phyloP scores from a whole-genome alignment of 2,113 vertebrate species.

The Protomyctophum bolini region DNA sequence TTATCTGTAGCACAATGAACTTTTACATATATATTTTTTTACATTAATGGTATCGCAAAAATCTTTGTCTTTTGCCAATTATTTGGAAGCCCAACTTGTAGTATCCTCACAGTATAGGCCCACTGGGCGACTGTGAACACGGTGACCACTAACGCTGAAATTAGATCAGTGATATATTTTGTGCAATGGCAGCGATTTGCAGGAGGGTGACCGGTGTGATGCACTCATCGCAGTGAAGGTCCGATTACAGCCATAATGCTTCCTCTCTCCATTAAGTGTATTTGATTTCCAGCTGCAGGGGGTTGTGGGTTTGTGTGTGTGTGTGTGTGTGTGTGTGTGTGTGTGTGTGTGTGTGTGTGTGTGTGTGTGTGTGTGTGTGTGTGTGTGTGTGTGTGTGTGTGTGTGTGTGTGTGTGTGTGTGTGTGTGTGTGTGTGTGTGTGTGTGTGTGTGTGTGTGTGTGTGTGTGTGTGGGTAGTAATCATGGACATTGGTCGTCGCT shows the following conservation, averaged over 20 bases:
- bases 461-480: constrained; percentile 3
- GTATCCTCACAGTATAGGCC: too few relatives aligned
- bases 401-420: not conserved
- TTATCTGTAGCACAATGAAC: too few relatives aligned
- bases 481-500: too few relatives aligned
- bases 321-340: not conserved
- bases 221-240: constrained; percentile 67
- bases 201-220: constrained; percentile 66
- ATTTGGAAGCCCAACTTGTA: too few relatives aligned
- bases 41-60: too few relatives aligned
- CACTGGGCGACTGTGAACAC: too few relatives aligned
- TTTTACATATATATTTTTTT: too few relatives aligned
- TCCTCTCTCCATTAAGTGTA: constrained; percentile 78
- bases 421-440: not conserved
- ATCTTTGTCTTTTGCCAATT: too few relatives aligned
- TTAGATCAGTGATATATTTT: constrained; percentile 22
- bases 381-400: not conserved
- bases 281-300: constrained; percentile 73
- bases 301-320: not conserved
- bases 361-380: not conserved
- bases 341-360: not conserved
- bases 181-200: constrained; percentile 32
- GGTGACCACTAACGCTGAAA: too few relatives aligned
- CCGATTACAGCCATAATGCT: constrained; percentile 70
- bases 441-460: not conserved